Percentiles rank a stretch among this genome's conserved stretches.
Conservation (phyloP, 2,113 vertebrate genomes). For the Etheostoma cragini region DNA sequence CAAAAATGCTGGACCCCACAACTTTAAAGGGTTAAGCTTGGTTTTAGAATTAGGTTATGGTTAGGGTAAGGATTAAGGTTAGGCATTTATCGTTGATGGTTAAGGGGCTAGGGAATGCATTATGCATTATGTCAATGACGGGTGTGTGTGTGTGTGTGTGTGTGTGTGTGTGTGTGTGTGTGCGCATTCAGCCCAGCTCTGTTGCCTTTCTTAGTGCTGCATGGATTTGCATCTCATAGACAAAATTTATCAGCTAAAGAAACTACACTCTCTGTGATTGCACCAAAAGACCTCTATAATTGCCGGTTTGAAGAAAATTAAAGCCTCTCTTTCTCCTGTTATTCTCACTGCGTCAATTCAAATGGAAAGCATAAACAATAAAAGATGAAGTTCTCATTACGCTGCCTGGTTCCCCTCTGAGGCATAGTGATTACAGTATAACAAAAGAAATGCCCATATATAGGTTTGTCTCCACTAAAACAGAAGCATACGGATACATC, state of each 20-base stretch:
- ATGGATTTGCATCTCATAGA: slow-evolving; percentile 81
- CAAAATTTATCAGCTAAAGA: slow-evolving; percentile 63
- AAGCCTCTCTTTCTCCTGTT: slow-evolving; percentile 22
- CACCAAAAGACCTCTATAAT: slow-evolving; percentile 37
- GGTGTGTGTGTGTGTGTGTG: slow-evolving; percentile 19
- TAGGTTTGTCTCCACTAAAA: slow-evolving; percentile 2
- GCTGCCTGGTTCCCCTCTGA: slow-evolving; percentile 8
- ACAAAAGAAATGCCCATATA: slow-evolving; percentile 25
- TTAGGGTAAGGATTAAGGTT: too few relatives aligned
- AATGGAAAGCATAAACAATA: slow-evolving; percentile 33
- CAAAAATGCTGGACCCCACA: too few relatives aligned
- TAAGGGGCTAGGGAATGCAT: too few relatives aligned
- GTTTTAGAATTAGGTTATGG: too few relatives aligned
- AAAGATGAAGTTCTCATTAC: slow-evolving; percentile 23
- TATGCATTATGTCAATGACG: too few relatives aligned
- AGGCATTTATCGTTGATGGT: too few relatives aligned
- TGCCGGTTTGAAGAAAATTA: slow-evolving; percentile 30
- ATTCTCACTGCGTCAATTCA: slow-evolving; percentile 29
- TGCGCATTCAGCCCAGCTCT: slow-evolving; percentile 8
- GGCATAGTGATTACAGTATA: slow-evolving; percentile 19
- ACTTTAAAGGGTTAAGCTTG: too few relatives aligned
- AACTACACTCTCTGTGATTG: slow-evolving; percentile 31
- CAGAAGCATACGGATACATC: slow-evolving; percentile 1
- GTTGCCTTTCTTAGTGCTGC: slow-evolving; percentile 57
- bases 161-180: slow-evolving; percentile 3